These are phyloP conservation scores for Drosophila micromelanica DNA, from an alignment of 1,140 invertebrate species.

Conservation along the genomic window DNA sequence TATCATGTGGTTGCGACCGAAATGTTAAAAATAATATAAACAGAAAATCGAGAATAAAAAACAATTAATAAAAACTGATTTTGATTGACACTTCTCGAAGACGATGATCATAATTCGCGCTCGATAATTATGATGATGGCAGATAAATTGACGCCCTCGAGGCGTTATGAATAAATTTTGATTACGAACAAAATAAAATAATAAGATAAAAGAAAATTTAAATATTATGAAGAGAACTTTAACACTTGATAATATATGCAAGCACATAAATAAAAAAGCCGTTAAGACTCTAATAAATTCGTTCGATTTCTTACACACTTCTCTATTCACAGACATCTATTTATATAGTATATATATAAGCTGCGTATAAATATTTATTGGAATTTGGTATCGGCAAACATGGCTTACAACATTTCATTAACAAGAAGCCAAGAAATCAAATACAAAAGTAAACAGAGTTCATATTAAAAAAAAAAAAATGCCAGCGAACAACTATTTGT, in stretches of 20 bases:
- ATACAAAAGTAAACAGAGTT: constrained; percentile 40
- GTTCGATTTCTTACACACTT: constrained; percentile 59
- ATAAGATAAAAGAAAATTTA: not conserved
- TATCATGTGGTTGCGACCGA: constrained; percentile 29
- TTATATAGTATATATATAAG: constrained; percentile 6
- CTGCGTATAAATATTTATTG: not conserved
- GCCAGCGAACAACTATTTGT: constrained; percentile 29
- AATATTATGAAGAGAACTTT: not conserved
- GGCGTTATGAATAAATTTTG: constrained; percentile 71
- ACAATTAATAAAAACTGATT: constrained; percentile 68
- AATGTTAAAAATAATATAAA: not conserved
- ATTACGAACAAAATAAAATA: constrained; percentile 26
- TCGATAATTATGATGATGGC: constrained; percentile 63
- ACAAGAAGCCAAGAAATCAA: constrained; percentile 10
- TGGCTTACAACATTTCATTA: constrained; percentile 24
- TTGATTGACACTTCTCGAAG: constrained; percentile 67
- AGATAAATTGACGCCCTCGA: constrained; percentile 76
- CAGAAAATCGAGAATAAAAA: constrained; percentile 24
- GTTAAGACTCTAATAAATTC: constrained; percentile 75
- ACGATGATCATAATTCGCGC: constrained; percentile 45
- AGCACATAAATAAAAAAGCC: constrained; percentile 65
- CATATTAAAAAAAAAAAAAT: constrained; percentile 61
- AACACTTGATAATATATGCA: constrained; percentile 38
- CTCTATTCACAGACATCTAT: constrained; percentile 39
- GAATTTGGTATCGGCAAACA: constrained; percentile 25